These are phyloP conservation scores for Harlomillsia oculata DNA, from an alignment of 1,140 invertebrate genomes.

Conservation along the genomic window DNA sequence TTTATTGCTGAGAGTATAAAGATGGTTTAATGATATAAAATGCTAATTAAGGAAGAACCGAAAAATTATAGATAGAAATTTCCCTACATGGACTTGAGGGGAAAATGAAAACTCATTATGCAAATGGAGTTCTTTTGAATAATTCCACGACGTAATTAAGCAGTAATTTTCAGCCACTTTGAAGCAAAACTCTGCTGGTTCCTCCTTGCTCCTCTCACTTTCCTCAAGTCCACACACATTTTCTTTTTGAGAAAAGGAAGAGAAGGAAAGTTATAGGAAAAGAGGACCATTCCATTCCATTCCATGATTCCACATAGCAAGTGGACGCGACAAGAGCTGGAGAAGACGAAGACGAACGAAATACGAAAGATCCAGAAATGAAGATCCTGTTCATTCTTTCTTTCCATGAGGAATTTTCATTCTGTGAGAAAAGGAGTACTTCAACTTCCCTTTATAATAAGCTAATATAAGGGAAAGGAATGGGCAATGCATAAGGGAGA, in stretches of 20 bases:
- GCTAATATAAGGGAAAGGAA: slow-evolving; percentile 1
- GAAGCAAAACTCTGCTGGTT: slow-evolving; percentile 26
- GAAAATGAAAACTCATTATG: slow-evolving; percentile 38
- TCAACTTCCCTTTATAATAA: too few species aligned
- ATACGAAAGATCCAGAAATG: too few species aligned
- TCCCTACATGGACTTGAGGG: slow-evolving; percentile 18
- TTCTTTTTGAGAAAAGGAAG: too few species aligned
- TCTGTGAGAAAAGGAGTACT: too few species aligned
- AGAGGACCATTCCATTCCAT: too few species aligned
- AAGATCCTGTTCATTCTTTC: too few species aligned
- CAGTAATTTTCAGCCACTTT: slow-evolving; percentile 37
- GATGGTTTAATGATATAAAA: slow-evolving; percentile 36
- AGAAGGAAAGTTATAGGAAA: too few species aligned
- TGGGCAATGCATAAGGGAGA: neutral
- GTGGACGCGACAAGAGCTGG: too few species aligned
- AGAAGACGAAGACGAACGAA: too few species aligned
- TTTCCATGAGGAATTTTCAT: too few species aligned
- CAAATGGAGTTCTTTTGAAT: slow-evolving; percentile 37
- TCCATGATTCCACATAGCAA: too few species aligned
- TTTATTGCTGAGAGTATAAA: slow-evolving; percentile 30
- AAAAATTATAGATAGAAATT: slow-evolving; percentile 35
- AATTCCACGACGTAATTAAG: slow-evolving; percentile 37
- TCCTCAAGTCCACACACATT: too few species aligned
- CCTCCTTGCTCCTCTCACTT: slow-evolving; percentile 18
- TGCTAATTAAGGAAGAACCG: slow-evolving; percentile 37